These are phyloP conservation scores for Diplosoma virens DNA, from an alignment of 23 tunicate genomes.

Conservation along the genomic window DNA sequence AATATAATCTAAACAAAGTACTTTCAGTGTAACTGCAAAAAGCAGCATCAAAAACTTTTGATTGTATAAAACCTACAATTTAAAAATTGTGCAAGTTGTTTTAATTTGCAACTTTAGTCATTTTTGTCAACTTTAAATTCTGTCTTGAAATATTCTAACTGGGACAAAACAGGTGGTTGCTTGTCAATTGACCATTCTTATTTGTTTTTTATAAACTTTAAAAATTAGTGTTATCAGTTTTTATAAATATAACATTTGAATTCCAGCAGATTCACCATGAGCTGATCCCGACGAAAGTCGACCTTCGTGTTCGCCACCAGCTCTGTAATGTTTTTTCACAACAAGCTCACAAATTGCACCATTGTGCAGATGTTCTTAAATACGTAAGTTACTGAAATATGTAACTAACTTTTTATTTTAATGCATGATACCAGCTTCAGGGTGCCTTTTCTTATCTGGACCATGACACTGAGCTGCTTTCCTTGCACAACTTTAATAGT, in stretches of 20 bases:
- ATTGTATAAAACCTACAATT: too few species aligned
- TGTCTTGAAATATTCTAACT: neutral
- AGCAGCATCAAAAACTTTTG: too few species aligned
- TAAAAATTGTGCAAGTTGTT: too few species aligned
- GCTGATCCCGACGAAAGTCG: conserved; percentile 65
- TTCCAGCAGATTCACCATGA: conserved; percentile 62
- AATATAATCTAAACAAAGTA: too few species aligned
- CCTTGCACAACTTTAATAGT: conserved; percentile 72
- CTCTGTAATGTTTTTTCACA: conserved; percentile 26
- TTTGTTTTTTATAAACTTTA: too few species aligned
- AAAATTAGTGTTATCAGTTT: too few species aligned
- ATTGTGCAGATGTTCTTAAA: conserved; percentile 43
- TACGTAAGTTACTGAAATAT: conserved; percentile 2
- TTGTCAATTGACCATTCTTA: too few species aligned
- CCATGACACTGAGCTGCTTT: conserved; percentile 50
- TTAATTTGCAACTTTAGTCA: too few species aligned
- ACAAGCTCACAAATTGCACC: conserved; percentile 44
- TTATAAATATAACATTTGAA: too few species aligned
- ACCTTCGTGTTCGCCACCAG: conserved; percentile 42
- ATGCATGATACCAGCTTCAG: conserved; percentile 38
- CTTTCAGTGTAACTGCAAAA: too few species aligned
- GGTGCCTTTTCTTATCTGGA: conserved; percentile 37
- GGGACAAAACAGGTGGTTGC: too few species aligned
- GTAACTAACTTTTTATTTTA: neutral
- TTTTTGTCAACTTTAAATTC: neutral